Evolutionary conservation across 1,140 invertebrate species (phyloP).

Genomic region (Diorhabda elongata): DNA sequence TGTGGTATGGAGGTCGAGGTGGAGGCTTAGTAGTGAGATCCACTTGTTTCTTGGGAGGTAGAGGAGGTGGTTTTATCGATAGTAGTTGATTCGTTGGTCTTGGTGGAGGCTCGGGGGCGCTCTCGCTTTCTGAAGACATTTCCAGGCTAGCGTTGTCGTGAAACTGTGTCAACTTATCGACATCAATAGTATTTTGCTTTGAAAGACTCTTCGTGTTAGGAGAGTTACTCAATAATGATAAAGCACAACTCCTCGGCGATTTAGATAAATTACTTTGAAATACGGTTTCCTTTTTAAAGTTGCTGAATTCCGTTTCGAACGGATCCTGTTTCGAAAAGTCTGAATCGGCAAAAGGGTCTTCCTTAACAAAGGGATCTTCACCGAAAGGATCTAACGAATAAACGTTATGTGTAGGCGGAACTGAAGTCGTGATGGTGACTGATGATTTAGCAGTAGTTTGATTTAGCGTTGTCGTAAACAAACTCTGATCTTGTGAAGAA

Average conservation of each 20-base stretch:
- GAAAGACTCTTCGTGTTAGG: conserved; percentile 28
- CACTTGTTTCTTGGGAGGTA: conserved; percentile 69
- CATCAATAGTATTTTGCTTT: conserved; percentile 35
- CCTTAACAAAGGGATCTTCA: conserved; percentile 65
- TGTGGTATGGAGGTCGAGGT: conserved; percentile 58
- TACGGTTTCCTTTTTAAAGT: conserved; percentile 23
- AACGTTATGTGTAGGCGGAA: conserved; percentile 23
- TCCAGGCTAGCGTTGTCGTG: conserved; percentile 40
- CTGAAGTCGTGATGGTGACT: conserved; percentile 43
- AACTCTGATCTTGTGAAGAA: conserved; percentile 14
- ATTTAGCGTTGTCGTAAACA: conserved; percentile 31
- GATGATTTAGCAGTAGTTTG: conserved; percentile 45
- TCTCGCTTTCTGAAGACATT: conserved; percentile 42
- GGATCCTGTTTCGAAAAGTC: conserved; percentile 56
- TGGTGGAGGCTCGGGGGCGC: conserved; percentile 67
- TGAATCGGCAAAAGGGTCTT: conserved; percentile 59
- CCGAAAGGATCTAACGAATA: conserved; percentile 61
- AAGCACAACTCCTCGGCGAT: conserved; percentile 30
- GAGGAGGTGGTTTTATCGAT: conserved; percentile 70
- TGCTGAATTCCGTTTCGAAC: conserved; percentile 55
- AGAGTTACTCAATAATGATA: conserved; percentile 30
- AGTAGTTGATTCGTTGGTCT: conserved; percentile 54
- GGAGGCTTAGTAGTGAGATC: conserved; percentile 54
- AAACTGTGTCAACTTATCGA: conserved; percentile 27
- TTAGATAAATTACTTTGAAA: conserved; percentile 27